Percentiles rank a stretch among this genome's conserved stretches.
phyloP scores from a whole-genome alignment of 2,888 invertebrate species.

The Caenorhabditis sp. region DNA sequence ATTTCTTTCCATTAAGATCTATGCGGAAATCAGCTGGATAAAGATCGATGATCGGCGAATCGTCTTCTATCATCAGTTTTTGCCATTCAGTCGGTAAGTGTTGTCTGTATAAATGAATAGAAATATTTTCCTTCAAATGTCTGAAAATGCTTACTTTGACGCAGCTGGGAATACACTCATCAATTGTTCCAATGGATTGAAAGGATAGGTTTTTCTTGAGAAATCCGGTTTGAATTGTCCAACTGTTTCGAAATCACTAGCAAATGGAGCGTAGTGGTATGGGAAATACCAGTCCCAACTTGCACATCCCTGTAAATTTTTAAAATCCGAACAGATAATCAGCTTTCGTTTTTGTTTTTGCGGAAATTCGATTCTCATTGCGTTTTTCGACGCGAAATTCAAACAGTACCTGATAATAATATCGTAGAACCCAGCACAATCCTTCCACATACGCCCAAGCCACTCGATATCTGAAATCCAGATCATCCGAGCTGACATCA shows the following conservation, averaged over 20 bases:
- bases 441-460: constrained; percentile 87
- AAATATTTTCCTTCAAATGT: too few species aligned
- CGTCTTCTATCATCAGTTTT: constrained; percentile 88
- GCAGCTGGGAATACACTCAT: constrained; percentile 99
- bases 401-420: constrained; percentile 97
- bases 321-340: too few species aligned
- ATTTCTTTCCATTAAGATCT: constrained; percentile 96
- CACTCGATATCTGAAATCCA: constrained; percentile 86
- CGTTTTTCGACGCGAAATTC: too few species aligned
- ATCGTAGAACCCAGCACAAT: constrained; percentile 95
- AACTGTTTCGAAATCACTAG: constrained; percentile 89
- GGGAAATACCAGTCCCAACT: constrained; percentile 99
- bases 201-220: constrained; percentile 88
- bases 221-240: constrained; percentile 83
- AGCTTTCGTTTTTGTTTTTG: too few species aligned
- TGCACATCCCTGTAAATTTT: constrained; percentile 85
- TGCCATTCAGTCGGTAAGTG: constrained; percentile 95
- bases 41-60: constrained; percentile 95
- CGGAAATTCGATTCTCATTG: too few species aligned
- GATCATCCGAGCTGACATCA: constrained; percentile 72
- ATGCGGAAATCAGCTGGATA: constrained; percentile 92
- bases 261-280: constrained; percentile 99
- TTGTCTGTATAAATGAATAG: constrained; percentile 75
- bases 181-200: constrained; percentile 94
- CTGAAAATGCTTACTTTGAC: constrained; percentile 74